Base-by-base conservation (phyloP, 1,140 invertebrate species). In the Zaprionus nigranus region DNA sequence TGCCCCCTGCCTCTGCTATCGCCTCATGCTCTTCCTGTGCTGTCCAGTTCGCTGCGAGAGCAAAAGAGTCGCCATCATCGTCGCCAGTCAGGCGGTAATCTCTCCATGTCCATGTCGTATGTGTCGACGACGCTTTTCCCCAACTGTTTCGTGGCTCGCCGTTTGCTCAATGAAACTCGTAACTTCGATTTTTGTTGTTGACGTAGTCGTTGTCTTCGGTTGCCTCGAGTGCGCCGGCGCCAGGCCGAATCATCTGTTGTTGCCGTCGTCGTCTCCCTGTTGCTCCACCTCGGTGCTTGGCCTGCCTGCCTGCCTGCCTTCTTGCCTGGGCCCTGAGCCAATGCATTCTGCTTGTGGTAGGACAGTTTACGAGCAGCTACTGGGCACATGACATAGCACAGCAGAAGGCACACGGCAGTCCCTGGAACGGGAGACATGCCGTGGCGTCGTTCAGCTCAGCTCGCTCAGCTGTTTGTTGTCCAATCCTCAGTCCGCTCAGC, bases 321-420 rank as follows among this genome's bases (percentile, higher is more conserved):
- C 49, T 20, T 65, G 61, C 66, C 63, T 36, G 69, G 72, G 62
- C 68, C 78, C 85, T 40, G 38, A 84, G 79, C 85, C 83, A 91
- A 76, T 88, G 81, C 84, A 91, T 88, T 91, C 82, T 34, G 77
- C 75, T 91, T 91, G 88, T 75, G 88, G 88, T 91, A 91, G 88
- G 88, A 82, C 88, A 78, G 54, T 64, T 75, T 72, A 75, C 61
- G 40, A 63, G 58, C 34, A 28, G 57, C 66, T 36, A 40, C 51
- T 56, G 64, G 30, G 30, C 57, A 40, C 49, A 28, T 28, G n/a
- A 49, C 30, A 53, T 15, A 34, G 40, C 64, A 43, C 17, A 30
- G 54, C 17, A 38, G 43, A 7, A 15, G 11, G 28, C 56, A 38
- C 43, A 46, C 30, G 57, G 56, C 34, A 54, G 24, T 40, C 43